Conservation (phyloP, 2,113 vertebrate species). For the Cochlearius cochlearius region DNA sequence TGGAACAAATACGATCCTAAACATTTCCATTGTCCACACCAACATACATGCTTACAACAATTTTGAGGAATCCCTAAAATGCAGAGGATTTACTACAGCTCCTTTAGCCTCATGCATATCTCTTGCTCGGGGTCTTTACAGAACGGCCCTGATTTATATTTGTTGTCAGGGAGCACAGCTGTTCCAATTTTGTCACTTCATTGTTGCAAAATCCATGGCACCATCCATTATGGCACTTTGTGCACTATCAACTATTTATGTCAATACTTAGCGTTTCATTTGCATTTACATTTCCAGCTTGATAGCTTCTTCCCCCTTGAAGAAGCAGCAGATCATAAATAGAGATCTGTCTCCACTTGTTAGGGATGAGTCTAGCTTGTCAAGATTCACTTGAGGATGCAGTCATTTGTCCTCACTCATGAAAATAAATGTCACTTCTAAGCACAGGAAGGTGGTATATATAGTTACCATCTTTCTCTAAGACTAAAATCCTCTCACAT, state of each 20-base stretch:
- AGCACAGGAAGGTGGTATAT: conserved; percentile 40
- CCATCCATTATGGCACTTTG: conserved; percentile 46
- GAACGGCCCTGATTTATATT: conserved; percentile 3
- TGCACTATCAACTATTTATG: conserved; percentile 67
- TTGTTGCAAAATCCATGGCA: conserved; percentile 24
- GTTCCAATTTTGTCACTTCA: conserved; percentile 15
- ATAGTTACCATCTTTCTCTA: conserved; percentile 18
- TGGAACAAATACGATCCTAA: not conserved
- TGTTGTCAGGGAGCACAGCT: conserved; percentile 37
- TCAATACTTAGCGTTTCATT: conserved; percentile 58
- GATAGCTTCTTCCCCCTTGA: conserved; percentile 50
- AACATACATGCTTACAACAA: not conserved
- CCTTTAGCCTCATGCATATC: not conserved
- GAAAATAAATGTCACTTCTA: conserved; percentile 63
- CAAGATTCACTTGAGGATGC: conserved; percentile 62
- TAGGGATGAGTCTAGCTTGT: conserved; percentile 63
- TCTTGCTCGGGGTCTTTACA: not conserved
- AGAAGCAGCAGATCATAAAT: conserved; percentile 57
- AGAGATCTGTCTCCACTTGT: conserved; percentile 59
- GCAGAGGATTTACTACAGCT: not conserved
- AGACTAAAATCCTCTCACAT: conserved; percentile 25
- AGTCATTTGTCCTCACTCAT: conserved; percentile 63
- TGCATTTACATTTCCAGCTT: conserved; percentile 56
- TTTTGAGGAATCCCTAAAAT: not conserved
- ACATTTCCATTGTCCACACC: not conserved